Percentiles rank a stretch among this genome's conserved stretches.
phyloP scores from a whole-genome alignment of 1,140 invertebrate species.

The Drosophila ficusphila region DNA sequence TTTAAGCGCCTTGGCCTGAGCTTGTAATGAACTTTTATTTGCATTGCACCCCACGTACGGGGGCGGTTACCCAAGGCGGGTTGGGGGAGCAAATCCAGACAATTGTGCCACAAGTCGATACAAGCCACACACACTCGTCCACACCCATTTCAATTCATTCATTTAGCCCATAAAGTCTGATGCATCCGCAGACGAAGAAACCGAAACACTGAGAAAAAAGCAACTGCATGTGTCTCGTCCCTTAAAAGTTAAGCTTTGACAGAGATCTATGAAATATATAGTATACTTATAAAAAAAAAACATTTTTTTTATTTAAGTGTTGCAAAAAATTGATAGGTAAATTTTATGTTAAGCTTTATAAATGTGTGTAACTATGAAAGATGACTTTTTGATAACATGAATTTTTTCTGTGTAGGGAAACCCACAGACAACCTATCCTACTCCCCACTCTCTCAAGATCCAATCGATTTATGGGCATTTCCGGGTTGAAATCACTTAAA shows the following conservation, averaged over 20 bases:
- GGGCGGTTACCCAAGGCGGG: background rate
- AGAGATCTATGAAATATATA: background rate
- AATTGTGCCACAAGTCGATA: constrained; percentile 75
- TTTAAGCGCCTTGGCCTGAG: constrained; percentile 68
- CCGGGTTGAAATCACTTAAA: constrained; percentile 81
- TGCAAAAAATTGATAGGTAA: too few species aligned
- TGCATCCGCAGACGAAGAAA: constrained; percentile 54
- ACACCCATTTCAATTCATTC: constrained; percentile 79
- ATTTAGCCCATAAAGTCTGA: constrained; percentile 67
- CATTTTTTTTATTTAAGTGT: background rate
- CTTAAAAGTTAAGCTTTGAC: too few species aligned
- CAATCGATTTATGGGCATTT: constrained; percentile 80
- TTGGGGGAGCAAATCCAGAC: constrained; percentile 9
- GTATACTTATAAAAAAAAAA: background rate
- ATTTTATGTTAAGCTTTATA: too few species aligned
- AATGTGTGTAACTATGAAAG: too few species aligned
- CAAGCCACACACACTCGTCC: constrained; percentile 51
- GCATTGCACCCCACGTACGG: constrained; percentile 51
- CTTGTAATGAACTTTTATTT: constrained; percentile 81
- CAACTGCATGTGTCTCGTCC: background rate
- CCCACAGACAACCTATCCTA: constrained; percentile 7
- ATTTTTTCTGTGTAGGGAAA: constrained; percentile 2
- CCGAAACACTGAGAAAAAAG: constrained; percentile 16
- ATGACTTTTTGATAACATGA: too few species aligned
- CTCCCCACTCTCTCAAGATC: background rate